These are phyloP conservation scores for Vireo altiloquus DNA, from an alignment of 2,113 vertebrate genomes.

Conservation along the genomic window DNA sequence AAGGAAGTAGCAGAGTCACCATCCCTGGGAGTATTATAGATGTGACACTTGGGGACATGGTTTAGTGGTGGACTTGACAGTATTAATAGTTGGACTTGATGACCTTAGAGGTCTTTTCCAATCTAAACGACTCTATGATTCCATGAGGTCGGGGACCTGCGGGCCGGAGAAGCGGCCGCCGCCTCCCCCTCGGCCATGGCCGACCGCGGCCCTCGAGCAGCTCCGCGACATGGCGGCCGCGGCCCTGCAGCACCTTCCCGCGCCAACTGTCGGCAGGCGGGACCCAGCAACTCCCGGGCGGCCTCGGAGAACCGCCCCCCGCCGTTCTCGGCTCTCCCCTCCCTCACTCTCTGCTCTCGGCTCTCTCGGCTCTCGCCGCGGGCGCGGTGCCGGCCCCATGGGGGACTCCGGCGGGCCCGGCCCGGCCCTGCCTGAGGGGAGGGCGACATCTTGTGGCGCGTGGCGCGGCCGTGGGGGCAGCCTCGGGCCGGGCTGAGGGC, in stretches of 20 bases:
- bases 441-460: slow-evolving; percentile 64
- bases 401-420: neutral
- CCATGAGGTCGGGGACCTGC: fast-evolving
- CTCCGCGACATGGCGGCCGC: neutral
- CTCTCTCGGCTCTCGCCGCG: no score
- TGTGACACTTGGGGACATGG: neutral
- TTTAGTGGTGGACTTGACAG: neutral
- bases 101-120: neutral
- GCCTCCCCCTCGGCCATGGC: neutral
- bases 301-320: neutral
- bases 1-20: neutral
- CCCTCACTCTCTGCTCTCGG: no score
- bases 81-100: neutral
- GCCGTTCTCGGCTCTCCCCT: neutral
- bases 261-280: neutral
- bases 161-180: neutral
- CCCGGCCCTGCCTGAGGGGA: slow-evolving; percentile 45
- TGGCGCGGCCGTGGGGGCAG: neutral
- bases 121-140: neutral
- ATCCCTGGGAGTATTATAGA: no score
- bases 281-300: neutral
- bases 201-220: neutral
- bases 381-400: neutral
- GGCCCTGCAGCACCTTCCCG: no score
- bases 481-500: neutral